These are phyloP conservation scores for Poeciliopsis paucimaculata DNA, from an alignment of 2,797 vertebrate species.

Conservation along the genomic window DNA sequence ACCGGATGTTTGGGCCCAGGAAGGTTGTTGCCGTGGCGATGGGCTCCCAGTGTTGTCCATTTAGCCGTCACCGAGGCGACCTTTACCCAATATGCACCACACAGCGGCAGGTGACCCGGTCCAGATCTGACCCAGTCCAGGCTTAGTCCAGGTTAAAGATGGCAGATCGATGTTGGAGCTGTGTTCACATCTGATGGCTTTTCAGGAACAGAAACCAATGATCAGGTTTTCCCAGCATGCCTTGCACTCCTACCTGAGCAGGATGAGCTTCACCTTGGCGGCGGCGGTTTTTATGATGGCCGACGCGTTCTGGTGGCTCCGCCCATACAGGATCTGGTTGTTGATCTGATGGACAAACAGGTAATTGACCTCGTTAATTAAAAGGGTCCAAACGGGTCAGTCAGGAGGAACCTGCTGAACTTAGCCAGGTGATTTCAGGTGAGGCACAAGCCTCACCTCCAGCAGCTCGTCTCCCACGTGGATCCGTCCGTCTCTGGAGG, in stretches of 20 bases:
- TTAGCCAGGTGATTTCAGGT: too few species aligned
- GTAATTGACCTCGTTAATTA: background rate
- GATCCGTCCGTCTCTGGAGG: conserved; percentile 86
- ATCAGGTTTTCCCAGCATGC: conserved; percentile 33
- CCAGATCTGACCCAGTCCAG: background rate
- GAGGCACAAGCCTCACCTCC: conserved; percentile 80
- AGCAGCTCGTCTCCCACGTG: conserved; percentile 90
- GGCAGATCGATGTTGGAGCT: background rate
- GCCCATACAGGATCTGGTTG: conserved; percentile 92
- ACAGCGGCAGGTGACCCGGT: too few species aligned
- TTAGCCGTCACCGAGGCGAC: conserved; percentile 36
- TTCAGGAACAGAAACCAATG: too few species aligned
- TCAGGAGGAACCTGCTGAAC: background rate
- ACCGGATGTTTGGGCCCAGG: background rate
- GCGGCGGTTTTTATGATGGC: conserved; percentile 93
- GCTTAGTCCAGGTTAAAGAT: background rate
- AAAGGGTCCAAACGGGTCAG: background rate
- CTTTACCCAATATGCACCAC: conserved; percentile 40
- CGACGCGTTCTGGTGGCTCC: conserved; percentile 97
- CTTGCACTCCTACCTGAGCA: conserved; percentile 87
- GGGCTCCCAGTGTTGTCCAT: background rate
- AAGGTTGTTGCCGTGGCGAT: conserved; percentile 5
- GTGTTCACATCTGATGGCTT: background rate
- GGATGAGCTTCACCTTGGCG: conserved; percentile 89
- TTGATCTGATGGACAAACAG: conserved; percentile 82